A percentile compares a stretch with the other conserved stretches of the same genome.
These are phyloP conservation scores for Hydrophis major DNA, from an alignment of 2,797 vertebrate genomes.

Conservation along the genomic window DNA sequence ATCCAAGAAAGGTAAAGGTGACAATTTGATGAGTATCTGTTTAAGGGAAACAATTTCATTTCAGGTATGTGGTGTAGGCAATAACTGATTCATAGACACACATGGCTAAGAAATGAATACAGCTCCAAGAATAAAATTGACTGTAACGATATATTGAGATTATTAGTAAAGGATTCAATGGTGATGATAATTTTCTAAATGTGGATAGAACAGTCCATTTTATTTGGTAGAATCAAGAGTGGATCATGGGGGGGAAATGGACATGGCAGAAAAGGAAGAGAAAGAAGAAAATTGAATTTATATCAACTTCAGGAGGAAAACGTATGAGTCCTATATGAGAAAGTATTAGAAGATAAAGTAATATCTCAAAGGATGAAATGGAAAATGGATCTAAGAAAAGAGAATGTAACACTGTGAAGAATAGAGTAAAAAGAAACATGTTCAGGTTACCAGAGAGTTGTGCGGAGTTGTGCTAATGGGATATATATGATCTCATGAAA, in stretches of 20 bases:
- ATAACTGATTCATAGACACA: not conserved
- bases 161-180: not conserved
- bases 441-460: not conserved
- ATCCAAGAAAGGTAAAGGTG: not conserved
- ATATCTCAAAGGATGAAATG: not conserved
- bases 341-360: not conserved
- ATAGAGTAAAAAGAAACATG: not conserved
- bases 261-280: not conserved
- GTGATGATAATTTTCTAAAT: not conserved
- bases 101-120: not conserved
- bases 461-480: not conserved
- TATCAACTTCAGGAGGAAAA: not conserved
- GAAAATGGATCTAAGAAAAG: not conserved
- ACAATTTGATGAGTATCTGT: not conserved
- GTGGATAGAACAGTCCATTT: not conserved
- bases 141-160: not conserved
- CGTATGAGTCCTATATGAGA: not conserved
- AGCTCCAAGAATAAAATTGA: not conserved
- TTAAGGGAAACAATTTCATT: not conserved
- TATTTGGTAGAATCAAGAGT: not conserved
- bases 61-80: not conserved
- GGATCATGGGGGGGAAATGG: not conserved
- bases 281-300: not conserved
- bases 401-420: not conserved
- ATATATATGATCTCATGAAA: not conserved